Evolutionary conservation across 2,797 vertebrate species (phyloP), one percentile per base, ranked within the genome.

Genomic region (Brotula barbata): DNA sequence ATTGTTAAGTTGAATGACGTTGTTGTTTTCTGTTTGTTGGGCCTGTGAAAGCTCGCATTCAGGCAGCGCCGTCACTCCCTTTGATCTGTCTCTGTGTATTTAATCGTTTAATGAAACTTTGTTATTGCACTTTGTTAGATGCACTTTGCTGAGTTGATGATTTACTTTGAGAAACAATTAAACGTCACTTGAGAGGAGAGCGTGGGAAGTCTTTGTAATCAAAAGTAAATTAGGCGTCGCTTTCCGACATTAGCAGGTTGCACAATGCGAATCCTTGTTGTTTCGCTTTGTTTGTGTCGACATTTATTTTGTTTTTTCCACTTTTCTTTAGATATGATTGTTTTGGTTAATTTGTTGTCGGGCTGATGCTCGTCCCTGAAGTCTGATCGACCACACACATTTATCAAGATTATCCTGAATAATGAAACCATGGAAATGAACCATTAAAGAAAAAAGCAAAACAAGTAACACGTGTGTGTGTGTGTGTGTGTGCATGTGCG

Each of bases 121-220:
- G 74, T 83, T 84, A 75, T 82, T 82, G 75, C 85, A 85, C 80
- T 88, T 85, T 85, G 79, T 82, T 83, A 87, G 82, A 86, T 84
- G 78, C 79, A 82, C 73, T 91, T 88, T 90, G 78, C 78, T 78
- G 86, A 89, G 80, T 88, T 88, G 84, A 89, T 89, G 85, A 88
- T 86, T 90, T 90, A 88, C 83, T 89, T 89, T 78, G 75, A 87
- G 83, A 86, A 88, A 87, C 89, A 86, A 89, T 89, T 88, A 78
- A 73, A 77, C 73, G 84, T 89, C 83, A 87, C 82, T 77, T 75
- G 85, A 90, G 88, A 89, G 81, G 81, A 87, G 85, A 81, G 85
- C 87, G 85, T 87, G 85, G 86, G 88, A 87, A 78, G 81, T 84
- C 86, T 80, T 77, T 74, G 80, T 87, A 89, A 90, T 90, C 85